Percentiles rank a stretch among this genome's conserved stretches.
These are phyloP conservation scores for Xenopus petersii DNA, from an alignment of 2,797 vertebrate genomes.

Conservation along the genomic window DNA sequence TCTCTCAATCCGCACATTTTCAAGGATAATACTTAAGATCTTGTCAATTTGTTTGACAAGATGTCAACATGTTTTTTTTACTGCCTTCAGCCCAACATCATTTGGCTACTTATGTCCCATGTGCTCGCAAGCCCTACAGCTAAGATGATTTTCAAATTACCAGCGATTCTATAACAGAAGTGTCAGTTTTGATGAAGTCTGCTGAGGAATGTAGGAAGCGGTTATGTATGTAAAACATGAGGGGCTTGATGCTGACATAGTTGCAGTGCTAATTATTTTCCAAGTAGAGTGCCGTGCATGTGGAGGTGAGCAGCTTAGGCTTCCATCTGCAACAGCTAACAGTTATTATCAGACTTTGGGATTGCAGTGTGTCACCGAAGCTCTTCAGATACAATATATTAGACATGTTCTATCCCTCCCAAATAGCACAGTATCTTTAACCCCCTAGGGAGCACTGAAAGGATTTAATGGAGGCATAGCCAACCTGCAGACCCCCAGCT, in stretches of 20 bases:
- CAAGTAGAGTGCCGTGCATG: background rate
- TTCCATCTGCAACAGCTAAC: background rate
- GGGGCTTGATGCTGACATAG: slow-evolving; percentile 14
- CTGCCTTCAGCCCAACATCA: slow-evolving; percentile 38
- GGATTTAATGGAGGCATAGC: background rate
- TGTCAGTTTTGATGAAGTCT: slow-evolving; percentile 47
- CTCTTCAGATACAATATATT: background rate
- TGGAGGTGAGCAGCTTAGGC: background rate
- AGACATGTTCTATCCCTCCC: background rate
- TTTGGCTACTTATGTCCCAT: slow-evolving; percentile 45
- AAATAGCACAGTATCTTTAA: background rate
- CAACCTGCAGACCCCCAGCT: too few species aligned
- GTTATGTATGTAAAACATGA: slow-evolving; percentile 14
- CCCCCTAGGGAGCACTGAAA: background rate
- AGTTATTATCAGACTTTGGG: background rate
- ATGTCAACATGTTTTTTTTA: slow-evolving; percentile 36
- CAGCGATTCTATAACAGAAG: slow-evolving; percentile 42
- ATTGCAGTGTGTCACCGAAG: background rate
- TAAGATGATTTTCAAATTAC: slow-evolving; percentile 47
- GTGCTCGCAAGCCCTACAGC: slow-evolving; percentile 43
- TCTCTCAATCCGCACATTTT: slow-evolving; percentile 39
- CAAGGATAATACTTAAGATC: slow-evolving; percentile 42
- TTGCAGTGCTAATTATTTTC: slow-evolving; percentile 22
- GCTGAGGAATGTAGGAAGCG: slow-evolving; percentile 19
- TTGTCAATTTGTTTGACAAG: slow-evolving; percentile 47